Evolutionary conservation across 1,140 invertebrate genomes (phyloP).

Genomic region (Andrena cerasifolii): DNA sequence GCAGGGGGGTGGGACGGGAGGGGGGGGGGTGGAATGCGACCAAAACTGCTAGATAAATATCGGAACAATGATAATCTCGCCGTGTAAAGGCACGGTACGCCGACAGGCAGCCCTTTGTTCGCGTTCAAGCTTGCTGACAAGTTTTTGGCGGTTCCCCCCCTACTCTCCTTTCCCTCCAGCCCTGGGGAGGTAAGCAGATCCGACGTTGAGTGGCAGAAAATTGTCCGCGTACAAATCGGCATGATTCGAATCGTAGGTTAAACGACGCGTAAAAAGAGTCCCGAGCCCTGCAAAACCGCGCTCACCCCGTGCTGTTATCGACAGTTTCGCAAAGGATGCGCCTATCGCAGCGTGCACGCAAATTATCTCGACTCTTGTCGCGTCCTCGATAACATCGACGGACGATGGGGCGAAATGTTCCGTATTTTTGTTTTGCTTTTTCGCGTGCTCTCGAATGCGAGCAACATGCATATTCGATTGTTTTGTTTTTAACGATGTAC

Average conservation of each 20-base stretch:
- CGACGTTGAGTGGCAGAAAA: conserved; percentile 74
- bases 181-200: conserved; percentile 52
- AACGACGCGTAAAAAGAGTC: conserved; percentile 54
- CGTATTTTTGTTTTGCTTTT: no score
- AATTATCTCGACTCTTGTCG: not conserved
- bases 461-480: no score
- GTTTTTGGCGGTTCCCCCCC: conserved; percentile 58
- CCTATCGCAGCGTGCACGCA: not conserved
- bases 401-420: not conserved
- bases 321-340: not conserved
- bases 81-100: conserved; percentile 56
- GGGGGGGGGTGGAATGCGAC: conserved; percentile 28
- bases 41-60: conserved; percentile 77
- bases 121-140: conserved; percentile 62
- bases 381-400: not conserved
- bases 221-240: conserved; percentile 59
- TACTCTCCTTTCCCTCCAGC: conserved; percentile 25
- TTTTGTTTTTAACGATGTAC: no score
- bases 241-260: conserved; percentile 45
- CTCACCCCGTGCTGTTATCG: not conserved
- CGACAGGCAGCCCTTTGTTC: conserved; percentile 58
- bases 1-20: not conserved
- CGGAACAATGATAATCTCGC: conserved; percentile 75
- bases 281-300: conserved; percentile 33
- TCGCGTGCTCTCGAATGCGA: no score